phyloP scores from a whole-genome alignment of 2,113 vertebrate genomes.

The Lipophrys pholis region DNA sequence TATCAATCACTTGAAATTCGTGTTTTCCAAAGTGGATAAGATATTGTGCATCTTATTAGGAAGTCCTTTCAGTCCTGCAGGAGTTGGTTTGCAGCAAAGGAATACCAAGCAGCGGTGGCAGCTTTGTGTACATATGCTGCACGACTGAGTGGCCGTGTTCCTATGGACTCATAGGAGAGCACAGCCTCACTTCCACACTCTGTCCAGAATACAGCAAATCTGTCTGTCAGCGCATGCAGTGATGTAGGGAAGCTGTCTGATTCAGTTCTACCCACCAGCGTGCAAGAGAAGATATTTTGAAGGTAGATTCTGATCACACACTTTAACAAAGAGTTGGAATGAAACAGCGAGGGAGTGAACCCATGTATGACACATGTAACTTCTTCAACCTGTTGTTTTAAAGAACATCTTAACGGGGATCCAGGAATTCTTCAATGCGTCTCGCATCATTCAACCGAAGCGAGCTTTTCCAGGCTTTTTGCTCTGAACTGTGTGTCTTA shows the following conservation, averaged over 20 bases:
- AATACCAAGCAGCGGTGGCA: slow-evolving; percentile 27
- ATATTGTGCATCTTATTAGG: slow-evolving; percentile 17
- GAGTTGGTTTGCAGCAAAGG: slow-evolving; percentile 33
- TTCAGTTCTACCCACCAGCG: slow-evolving; percentile 31
- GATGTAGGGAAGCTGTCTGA: slow-evolving; percentile 45
- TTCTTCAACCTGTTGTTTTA: slow-evolving; percentile 8
- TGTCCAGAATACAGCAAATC: slow-evolving; percentile 55
- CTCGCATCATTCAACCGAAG: slow-evolving; percentile 33
- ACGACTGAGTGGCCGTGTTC: slow-evolving; percentile 63
- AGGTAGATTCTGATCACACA: slow-evolving; percentile 33
- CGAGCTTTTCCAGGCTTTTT: slow-evolving; percentile 11
- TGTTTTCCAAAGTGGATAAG: background rate
- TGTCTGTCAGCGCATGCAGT: slow-evolving; percentile 49
- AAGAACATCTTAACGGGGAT: slow-evolving; percentile 5
- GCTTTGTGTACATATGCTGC: slow-evolving; percentile 49
- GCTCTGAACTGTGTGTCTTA: slow-evolving; percentile 33
- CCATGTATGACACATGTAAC: slow-evolving; percentile 4
- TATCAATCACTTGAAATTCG: background rate
- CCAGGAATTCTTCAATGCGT: slow-evolving; percentile 26
- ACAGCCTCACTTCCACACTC: slow-evolving; percentile 49
- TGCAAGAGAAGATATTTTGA: slow-evolving; percentile 30
- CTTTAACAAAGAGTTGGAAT: slow-evolving; percentile 20
- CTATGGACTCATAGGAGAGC: slow-evolving; percentile 47
- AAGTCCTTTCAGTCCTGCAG: slow-evolving; percentile 15
- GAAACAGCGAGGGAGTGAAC: background rate